Evolutionary conservation across 1,140 invertebrate species (phyloP).

Genomic region (Hormaphis cornu): DNA sequence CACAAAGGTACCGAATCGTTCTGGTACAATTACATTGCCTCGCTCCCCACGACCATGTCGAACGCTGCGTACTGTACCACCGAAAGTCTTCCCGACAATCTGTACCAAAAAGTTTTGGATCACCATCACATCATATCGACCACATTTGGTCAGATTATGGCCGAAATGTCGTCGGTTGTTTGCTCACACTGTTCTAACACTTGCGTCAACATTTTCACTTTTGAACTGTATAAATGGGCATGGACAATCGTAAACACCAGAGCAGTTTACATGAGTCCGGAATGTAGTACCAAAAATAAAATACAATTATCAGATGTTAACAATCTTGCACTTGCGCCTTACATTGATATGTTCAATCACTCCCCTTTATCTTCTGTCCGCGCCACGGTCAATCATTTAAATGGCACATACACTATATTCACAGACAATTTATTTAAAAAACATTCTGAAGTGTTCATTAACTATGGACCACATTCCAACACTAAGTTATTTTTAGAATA

Average conservation of each 20-base stretch:
- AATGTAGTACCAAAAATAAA: conserved; percentile 33
- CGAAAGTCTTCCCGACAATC: conserved; percentile 20
- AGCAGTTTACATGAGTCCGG: conserved; percentile 43
- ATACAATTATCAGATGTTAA: conserved; percentile 40
- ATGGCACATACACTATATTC: conserved; percentile 36
- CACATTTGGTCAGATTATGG: conserved; percentile 33
- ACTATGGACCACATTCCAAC: conserved; percentile 39
- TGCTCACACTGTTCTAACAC: conserved; percentile 37
- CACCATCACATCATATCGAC: conserved; percentile 35
- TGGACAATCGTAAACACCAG: conserved; percentile 55
- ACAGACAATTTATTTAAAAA: conserved; percentile 37
- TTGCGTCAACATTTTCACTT: conserved; percentile 35
- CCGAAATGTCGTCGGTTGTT: background rate
- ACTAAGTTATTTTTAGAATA: conserved; percentile 39
- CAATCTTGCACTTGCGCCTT: conserved; percentile 50
- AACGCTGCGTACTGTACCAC: conserved; percentile 38
- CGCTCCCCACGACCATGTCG: conserved; percentile 43
- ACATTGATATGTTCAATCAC: conserved; percentile 56
- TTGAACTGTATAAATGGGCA: conserved; percentile 41
- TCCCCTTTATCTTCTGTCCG: conserved; percentile 39
- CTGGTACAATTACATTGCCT: conserved; percentile 43
- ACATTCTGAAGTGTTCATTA: conserved; percentile 39
- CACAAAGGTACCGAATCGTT: conserved; percentile 37
- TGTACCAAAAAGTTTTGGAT: conserved; percentile 35
- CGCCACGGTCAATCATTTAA: conserved; percentile 33